Evolutionary conservation across 2,113 vertebrate species (phyloP).

Genomic region (Malurus cyaneus): DNA sequence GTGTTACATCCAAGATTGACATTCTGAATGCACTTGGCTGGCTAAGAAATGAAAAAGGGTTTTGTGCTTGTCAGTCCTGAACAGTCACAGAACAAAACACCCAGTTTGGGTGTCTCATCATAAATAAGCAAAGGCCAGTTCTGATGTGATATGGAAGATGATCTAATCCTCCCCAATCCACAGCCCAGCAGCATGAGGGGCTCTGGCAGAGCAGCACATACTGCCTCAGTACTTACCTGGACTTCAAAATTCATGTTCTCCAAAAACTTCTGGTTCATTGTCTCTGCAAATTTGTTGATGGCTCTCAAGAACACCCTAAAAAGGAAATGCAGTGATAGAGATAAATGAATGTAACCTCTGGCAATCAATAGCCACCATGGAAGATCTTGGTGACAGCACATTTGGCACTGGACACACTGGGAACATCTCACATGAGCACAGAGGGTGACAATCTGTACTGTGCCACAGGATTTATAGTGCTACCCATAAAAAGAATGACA

Average conservation of each 20-base stretch:
- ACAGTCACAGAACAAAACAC: neutral
- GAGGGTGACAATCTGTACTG: too few relatives aligned
- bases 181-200: neutral
- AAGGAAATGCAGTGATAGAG: neutral
- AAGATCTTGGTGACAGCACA: neutral
- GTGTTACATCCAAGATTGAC: neutral
- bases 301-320: slow-evolving; percentile 91
- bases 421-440: neutral
- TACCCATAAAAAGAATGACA: neutral
- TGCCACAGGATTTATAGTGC: neutral
- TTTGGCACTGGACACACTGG: too few relatives aligned
- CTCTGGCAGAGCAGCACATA: neutral
- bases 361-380: neutral
- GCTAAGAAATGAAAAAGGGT: neutral
- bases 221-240: slow-evolving; percentile 76
- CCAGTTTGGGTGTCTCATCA: neutral
- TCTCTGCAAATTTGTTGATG: slow-evolving; percentile 96
- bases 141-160: neutral
- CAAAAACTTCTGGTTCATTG: slow-evolving; percentile 96
- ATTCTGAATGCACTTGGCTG: neutral
- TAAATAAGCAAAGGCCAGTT: neutral
- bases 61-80: neutral
- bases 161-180: neutral
- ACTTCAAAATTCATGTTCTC: slow-evolving; percentile 95
- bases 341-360: neutral